phyloP scores from a whole-genome alignment of 1,140 invertebrate genomes.

The Aplysia californica region DNA sequence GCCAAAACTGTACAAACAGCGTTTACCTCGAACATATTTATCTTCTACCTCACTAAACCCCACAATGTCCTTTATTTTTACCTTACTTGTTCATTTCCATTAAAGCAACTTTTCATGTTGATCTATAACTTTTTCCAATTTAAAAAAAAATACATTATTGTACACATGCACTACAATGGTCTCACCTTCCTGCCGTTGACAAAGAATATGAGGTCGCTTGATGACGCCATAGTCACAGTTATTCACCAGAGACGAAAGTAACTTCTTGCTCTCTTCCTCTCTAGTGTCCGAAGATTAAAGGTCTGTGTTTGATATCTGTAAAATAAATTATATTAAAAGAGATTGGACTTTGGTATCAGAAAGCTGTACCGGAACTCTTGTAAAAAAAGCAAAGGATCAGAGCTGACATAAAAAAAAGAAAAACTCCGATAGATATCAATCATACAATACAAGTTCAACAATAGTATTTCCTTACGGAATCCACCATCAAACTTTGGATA shows the following conservation, averaged over 20 bases:
- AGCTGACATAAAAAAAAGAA: too few species aligned
- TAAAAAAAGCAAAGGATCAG: too few species aligned
- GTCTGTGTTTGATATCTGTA: neutral
- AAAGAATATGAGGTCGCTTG: conserved; percentile 44
- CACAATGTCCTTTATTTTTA: too few species aligned
- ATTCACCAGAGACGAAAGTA: neutral
- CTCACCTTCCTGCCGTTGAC: conserved; percentile 54
- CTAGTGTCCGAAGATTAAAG: neutral
- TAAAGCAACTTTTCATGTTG: neutral
- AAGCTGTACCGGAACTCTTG: neutral
- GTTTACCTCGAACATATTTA: too few species aligned
- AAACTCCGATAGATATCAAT: too few species aligned
- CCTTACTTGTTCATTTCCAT: neutral
- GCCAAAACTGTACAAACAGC: too few species aligned
- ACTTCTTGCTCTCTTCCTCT: neutral
- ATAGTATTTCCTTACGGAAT: too few species aligned
- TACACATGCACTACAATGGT: neutral
- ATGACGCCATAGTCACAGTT: conserved; percentile 7
- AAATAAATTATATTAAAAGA: neutral
- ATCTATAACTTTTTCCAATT: neutral
- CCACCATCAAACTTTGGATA: too few species aligned
- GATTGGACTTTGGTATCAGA: neutral
- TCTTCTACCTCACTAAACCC: too few species aligned
- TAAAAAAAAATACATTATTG: conserved; percentile 14
- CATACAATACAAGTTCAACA: too few species aligned